Evolutionary conservation across 2,888 invertebrate species (phyloP), one percentile per base, ranked within the genome.

Genomic region (Gryllus longicercus): DNA sequence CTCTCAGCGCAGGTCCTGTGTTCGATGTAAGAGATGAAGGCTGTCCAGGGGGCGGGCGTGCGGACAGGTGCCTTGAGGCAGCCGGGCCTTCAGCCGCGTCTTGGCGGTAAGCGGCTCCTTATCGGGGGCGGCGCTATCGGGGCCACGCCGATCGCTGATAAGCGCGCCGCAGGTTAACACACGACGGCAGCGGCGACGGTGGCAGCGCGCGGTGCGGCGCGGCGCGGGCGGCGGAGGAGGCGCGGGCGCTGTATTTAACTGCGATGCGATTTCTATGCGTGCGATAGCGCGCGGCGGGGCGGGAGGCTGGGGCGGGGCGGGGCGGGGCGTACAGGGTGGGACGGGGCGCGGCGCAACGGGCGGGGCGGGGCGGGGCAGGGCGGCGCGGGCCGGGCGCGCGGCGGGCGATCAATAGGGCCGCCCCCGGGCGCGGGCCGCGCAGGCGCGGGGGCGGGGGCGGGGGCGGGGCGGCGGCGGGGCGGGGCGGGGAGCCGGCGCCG

Each of bases 221-320:
- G 38, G 38, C 38, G 38, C 38, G 38, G 38, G 38, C 38, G 8
- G 38, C 38, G 38, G 8, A 38, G 63, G 18, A 18, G 63, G 63
- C 14, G 63, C 16, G 63, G 18, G 63, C 63, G 63, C 63, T 18
- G 63, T 63, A 63, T 63, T 63, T 63, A 63, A 63, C 63, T 63
- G 63, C 63, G 63, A 63, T 63, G 63, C 63, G 63, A 63, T 63
- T 63, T 63, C 63, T 63, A 63, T 63, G 63, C 63, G 63, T 63
- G 63, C 63, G 63, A 63, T 25, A 76, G 76, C 76, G 38, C 76
- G 14, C 38, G 14, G 23, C 38, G 23, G 14, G 38, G 23, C 14
- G 25, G 14, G 76, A 25, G 23, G 76, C 23, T 12, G 51, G 18
- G 63, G 63, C 16, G 18, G 16, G 18, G 63, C 18, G 63, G 5